Evolutionary conservation across 2,888 invertebrate species (phyloP), one percentile per base, ranked within the genome.

Genomic region (Petrolisthes manimaculis): DNA sequence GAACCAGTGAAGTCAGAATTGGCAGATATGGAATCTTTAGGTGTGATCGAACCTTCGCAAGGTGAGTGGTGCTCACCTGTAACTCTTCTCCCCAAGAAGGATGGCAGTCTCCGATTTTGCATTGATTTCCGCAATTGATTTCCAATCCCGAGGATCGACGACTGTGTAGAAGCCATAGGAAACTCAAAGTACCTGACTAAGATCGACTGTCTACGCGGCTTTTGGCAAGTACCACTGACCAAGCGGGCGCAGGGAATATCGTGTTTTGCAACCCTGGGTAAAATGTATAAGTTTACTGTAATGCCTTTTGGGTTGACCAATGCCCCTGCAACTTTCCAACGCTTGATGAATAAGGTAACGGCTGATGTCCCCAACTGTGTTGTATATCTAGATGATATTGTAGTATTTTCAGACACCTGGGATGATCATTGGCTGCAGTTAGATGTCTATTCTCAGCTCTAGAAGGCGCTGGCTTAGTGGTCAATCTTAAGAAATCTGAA

Each of bases 191-290:
- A 37, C 37, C 37, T 37, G 37, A 37, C 37, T 0, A 37, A 37
- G 37, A 37, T 37, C 37, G 37, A 37, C 37, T 37, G 37, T 37
- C 37, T 37, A 37, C 37, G 37, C 18, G 82, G 82, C 14, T 82
- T 37, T 61, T 82, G 82, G 69, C 82, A 82, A 37, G 82, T 82
- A 24, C 82, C 82, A 8, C 51, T 82, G n/a, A 82, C 82, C 37
- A 67, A 82, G 12, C 67, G 79, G 21, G 51, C 82, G 51, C 21
- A 82, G 82, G 67, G 8, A 9, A 82, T 82, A 14, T 61, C 82
- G 5, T 67, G 82, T 51, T 82, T 82, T 82, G 82, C 67, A 14
- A 54, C 69, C 24, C n/a, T 51, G 18, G 69, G 69, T 18, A 12
- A 67, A 82, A 67, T n/a, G 12, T 82, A 82, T 82, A 8, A 24